Conservation (phyloP, 2,113 vertebrate species). For the Rynchops niger region DNA sequence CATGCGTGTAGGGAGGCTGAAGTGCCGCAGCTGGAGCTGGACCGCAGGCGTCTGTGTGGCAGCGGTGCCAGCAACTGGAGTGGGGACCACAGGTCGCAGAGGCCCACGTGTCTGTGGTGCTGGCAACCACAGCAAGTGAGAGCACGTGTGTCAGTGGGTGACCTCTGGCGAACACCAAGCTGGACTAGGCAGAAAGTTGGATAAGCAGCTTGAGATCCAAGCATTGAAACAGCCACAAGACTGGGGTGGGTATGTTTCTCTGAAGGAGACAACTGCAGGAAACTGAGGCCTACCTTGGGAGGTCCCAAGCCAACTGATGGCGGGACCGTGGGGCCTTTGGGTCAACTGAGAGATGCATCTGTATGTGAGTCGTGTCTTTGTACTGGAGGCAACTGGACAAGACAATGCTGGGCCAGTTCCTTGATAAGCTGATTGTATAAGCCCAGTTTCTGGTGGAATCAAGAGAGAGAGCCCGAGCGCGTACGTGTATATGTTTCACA, state of each 20-base stretch:
- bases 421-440: not conserved
- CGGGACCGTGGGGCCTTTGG: not conserved
- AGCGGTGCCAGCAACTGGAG: not conserved
- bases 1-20: fast-evolving
- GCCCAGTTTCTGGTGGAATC: not conserved
- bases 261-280: not conserved
- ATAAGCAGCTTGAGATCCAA: not conserved
- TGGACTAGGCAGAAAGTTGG: not conserved
- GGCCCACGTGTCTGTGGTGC: not conserved
- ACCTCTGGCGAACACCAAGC: not conserved
- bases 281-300: not conserved
- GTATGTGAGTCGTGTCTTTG: fast-evolving
- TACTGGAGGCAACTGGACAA: not conserved
- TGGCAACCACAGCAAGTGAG: not conserved
- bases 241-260: not conserved
- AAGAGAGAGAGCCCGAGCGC: fast-evolving
- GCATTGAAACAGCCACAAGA: not conserved
- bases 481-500: not conserved
- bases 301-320: not conserved
- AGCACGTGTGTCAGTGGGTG: fast-evolving
- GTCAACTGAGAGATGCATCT: not conserved
- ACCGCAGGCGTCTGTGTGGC: not conserved
- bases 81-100: not conserved
- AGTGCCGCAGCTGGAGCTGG: not conserved
- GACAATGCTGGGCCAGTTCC: not conserved